Evolutionary conservation across 2,888 invertebrate species (phyloP).

Genomic region (Chironomus riparius): DNA sequence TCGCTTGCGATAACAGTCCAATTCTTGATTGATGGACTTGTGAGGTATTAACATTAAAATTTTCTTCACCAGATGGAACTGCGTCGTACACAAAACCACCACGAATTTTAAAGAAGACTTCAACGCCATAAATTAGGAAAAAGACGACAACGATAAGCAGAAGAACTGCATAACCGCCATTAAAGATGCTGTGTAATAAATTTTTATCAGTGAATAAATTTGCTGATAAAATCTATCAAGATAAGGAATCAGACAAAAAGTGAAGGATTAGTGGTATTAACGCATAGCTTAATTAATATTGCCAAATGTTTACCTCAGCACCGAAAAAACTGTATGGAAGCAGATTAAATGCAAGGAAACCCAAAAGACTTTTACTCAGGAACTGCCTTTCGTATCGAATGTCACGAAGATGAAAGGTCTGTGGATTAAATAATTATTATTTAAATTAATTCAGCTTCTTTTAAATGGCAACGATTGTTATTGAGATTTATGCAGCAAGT

Average conservation of each 20-base stretch:
- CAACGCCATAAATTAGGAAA: conserved; percentile 89
- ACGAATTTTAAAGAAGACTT: conserved; percentile 88
- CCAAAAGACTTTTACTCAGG: conserved; percentile 82
- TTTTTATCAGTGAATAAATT: conserved; percentile 36
- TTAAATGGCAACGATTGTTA: not conserved
- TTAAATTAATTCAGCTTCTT: not conserved
- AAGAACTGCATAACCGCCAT: conserved; percentile 85
- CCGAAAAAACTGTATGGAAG: conserved; percentile 77
- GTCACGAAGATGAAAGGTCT: conserved; percentile 84
- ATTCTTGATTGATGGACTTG: conserved; percentile 86
- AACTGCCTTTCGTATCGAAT: conserved; percentile 83
- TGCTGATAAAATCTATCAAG: conserved; percentile 35
- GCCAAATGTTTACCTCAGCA: conserved; percentile 48
- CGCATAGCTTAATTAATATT: too few species aligned
- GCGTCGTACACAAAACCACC: conserved; percentile 75
- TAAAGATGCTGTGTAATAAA: conserved; percentile 75
- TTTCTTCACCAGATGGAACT: conserved; percentile 34
- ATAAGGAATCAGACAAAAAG: not conserved
- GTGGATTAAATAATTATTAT: conserved; percentile 35
- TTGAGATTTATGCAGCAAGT: conserved; percentile 29
- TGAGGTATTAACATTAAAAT: conserved; percentile 62
- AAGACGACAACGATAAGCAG: conserved; percentile 83
- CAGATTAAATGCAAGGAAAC: conserved; percentile 81
- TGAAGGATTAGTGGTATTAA: not conserved
- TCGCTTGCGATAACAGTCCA: conserved; percentile 79